Percentiles rank a stretch among this genome's conserved stretches.
Evolutionary conservation across 2,797 vertebrate species (phyloP).

Genomic region (Acrocephalus scirpaceus): DNA sequence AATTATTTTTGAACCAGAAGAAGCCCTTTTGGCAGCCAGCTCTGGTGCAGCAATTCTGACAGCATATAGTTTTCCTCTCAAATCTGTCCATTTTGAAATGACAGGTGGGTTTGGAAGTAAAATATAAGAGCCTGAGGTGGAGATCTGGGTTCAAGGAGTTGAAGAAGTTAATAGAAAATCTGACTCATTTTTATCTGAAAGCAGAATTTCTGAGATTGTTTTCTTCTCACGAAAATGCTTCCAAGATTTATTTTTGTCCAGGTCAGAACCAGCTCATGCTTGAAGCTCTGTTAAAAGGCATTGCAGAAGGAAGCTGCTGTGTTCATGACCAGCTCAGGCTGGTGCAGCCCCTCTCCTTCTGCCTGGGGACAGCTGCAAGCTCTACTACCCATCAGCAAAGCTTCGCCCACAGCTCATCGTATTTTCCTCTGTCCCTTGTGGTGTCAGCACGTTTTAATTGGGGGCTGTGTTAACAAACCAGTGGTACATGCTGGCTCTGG

Average conservation of each 20-base stretch:
- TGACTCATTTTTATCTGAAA: background rate
- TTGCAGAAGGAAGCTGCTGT: background rate
- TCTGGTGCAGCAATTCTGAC: background rate
- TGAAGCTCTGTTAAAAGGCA: background rate
- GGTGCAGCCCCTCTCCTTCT: background rate
- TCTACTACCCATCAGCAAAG: background rate
- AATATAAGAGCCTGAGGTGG: background rate
- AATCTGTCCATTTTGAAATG: background rate
- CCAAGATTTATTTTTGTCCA: background rate
- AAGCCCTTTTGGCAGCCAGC: background rate
- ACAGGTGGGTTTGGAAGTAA: background rate
- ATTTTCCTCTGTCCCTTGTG: background rate
- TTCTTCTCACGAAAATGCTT: background rate
- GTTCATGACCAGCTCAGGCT: background rate
- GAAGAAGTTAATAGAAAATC: background rate
- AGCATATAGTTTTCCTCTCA: background rate
- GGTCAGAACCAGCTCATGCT: background rate
- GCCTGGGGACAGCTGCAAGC: background rate
- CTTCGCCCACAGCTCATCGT: rapidly evolving
- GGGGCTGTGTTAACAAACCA: background rate
- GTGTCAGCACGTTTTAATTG: background rate
- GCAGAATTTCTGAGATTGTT: background rate
- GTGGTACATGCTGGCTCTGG: background rate
- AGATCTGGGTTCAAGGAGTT: background rate
- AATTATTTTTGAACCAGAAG: background rate